phyloP scores from a whole-genome alignment of 2,888 invertebrate species.

The Yponomeuta malinellus region DNA sequence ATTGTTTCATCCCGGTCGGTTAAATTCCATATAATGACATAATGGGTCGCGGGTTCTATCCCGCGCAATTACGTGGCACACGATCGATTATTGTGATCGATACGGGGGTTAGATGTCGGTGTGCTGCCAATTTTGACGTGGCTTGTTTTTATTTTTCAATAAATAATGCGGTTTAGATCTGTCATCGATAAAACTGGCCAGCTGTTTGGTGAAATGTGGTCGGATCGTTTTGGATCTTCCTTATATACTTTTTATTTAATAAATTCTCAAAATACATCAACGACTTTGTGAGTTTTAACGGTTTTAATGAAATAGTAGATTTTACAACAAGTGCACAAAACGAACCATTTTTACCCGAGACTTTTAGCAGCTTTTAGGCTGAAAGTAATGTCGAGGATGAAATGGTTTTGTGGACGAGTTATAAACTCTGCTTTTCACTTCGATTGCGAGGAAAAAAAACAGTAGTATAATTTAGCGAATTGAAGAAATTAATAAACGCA shows the following conservation, averaged over 20 bases:
- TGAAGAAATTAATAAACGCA: too few species aligned
- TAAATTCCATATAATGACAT: conserved; percentile 58
- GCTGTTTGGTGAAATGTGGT: conserved; percentile 19
- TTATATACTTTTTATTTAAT: neutral
- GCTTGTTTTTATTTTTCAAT: conserved; percentile 56
- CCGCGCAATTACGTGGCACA: conserved; percentile 73
- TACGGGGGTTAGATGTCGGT: conserved; percentile 72
- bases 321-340: too few species aligned
- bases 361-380: too few species aligned
- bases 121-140: conserved; percentile 61
- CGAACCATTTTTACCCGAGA: too few species aligned
- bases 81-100: conserved; percentile 76
- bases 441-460: too few species aligned
- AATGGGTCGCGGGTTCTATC: conserved; percentile 70
- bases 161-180: conserved; percentile 50
- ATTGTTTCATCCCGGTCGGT: conserved; percentile 66
- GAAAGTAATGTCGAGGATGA: too few species aligned
- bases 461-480: too few species aligned
- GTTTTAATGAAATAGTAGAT: neutral
- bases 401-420: too few species aligned
- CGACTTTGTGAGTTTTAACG: neutral
- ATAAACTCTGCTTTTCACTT: too few species aligned
- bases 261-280: neutral
- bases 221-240: neutral
- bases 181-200: conserved; percentile 47